Evolutionary conservation across 2,888 invertebrate species (phyloP).

Genomic region (Cistogaster globosa): DNA sequence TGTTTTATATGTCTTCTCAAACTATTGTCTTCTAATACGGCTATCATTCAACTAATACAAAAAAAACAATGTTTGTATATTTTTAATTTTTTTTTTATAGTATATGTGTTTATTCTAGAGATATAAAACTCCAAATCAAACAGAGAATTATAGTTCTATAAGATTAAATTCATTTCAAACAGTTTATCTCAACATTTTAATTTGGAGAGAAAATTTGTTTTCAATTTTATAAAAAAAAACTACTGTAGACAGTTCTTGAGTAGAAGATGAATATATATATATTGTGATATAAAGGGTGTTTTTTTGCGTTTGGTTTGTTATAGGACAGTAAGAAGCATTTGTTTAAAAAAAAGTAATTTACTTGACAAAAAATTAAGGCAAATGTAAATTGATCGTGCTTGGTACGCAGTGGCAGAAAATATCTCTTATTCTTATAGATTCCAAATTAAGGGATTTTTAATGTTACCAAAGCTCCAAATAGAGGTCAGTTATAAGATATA

Average conservation of each 20-base stretch:
- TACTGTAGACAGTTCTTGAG: conserved; percentile 22
- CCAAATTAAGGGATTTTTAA: too few relatives aligned
- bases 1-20: neutral
- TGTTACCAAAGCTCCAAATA: too few relatives aligned
- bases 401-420: too few relatives aligned
- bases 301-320: neutral
- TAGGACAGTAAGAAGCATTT: too few relatives aligned
- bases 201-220: conserved; percentile 38
- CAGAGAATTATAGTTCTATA: conserved; percentile 45
- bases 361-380: too few relatives aligned
- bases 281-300: neutral
- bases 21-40: neutral
- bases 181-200: conserved; percentile 35
- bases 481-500: too few relatives aligned
- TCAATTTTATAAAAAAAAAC: conserved; percentile 14
- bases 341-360: too few relatives aligned
- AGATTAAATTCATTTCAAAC: conserved; percentile 35
- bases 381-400: too few relatives aligned
- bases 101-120: conserved; percentile 13
- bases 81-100: neutral
- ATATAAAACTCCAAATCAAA: conserved; percentile 41
- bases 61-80: conserved; percentile 6
- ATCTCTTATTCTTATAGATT: too few relatives aligned
- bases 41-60: conserved; percentile 7
- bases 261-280: conserved; percentile 24